Evolutionary conservation across 2,888 invertebrate genomes (phyloP), one percentile per base, ranked within the genome.

Genomic region (Xylophagus ater): DNA sequence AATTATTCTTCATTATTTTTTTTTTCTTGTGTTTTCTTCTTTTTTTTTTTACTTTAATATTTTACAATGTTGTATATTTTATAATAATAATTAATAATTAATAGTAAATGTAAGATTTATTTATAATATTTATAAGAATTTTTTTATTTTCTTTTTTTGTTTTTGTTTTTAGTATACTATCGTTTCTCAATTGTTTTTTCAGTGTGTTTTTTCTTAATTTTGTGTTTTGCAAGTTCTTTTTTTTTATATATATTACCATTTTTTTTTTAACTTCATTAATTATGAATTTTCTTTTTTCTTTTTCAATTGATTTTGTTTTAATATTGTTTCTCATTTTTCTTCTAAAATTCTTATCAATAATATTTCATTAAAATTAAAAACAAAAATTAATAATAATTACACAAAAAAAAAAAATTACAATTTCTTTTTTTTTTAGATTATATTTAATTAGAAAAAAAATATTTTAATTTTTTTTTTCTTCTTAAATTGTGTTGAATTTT

Each of bases 391-490:
- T 14, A 8, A 26, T 13, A 26, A 26, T 26, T 26, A 5, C 14
- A 26, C 26, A 26, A 26, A 14, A 26, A 26, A 26, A 26, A n/a
- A n/a, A 13, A 13, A 4, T 7, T 7, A 44, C 39, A 46, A 43
- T 34, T 44, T 44, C 44, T 44, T 46, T 30, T 34, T 25, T 29
- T 26, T 44, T 39, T 19, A 40, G 41, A 44, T 23, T 23, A 46
- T 30, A 40, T 38, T 43, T 29, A 43, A 43, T 46, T 46, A 44
- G 44, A 46, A 44, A 46, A 44, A 20, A 23, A 29, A 25, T 9
- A 26, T 33, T 37, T 41, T 30, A 26, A 34, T 40, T 44, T 17
- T 33, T 41, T 21, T 34, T 23, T 41, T 28, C 37, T 23, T 37
- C 36, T 32, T 37, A 32, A 32, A 41, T 41, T 34, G 26, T 33